Evolutionary conservation across 2,888 invertebrate species (phyloP), one percentile per base, ranked within the genome.

Genomic region (Hermodice carunculata): DNA sequence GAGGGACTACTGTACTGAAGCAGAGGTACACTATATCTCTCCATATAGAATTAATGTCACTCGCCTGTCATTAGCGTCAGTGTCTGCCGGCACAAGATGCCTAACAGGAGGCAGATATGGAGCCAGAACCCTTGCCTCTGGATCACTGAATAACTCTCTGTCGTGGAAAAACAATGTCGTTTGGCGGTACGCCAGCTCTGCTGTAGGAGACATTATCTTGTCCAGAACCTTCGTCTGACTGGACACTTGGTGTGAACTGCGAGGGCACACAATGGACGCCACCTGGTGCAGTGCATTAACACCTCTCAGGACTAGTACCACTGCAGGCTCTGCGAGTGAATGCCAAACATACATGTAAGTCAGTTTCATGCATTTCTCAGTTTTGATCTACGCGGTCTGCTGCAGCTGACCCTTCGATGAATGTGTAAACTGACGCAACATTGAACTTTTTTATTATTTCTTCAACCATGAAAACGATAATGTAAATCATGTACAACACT

Each of bases 131-230:
- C 83, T 66, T 1, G 76, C 66, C n/a, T 69, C 53, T 0, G 74
- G 74, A 62, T 83, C 83, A 5, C 78, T 63, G 67, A 76, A 81
- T 43, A 84, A 69, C 62, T 84, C 84, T 17, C 63, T 66, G 31
- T 78, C 78, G 19, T 69, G 72, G 69, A 82, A 84, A 75, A 84
- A 83, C 31, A 80, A 69, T 3, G 77, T 66, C 5, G 76, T 69
- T 29, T 76, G 79, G 1, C 74, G 67, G 66, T 80, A 82, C 0
- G 84, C 76, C 42, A 81, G 74, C 61, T 80, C 79, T 0, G 80
- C 73, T 24, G 77, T 78, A 56, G 75, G 69, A 2, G 81, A 77
- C 74, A 83, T 76, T n/a, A 83, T 56, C 56, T 73, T 73, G 48
- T 79, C 77, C 28, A 80, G 71, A 17, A 34, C 31, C 19, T 44